A percentile compares a stretch with the other conserved stretches of the same genome.
phyloP scores from a whole-genome alignment of 2,888 invertebrate genomes.

The Lasioglossum marginatum region DNA sequence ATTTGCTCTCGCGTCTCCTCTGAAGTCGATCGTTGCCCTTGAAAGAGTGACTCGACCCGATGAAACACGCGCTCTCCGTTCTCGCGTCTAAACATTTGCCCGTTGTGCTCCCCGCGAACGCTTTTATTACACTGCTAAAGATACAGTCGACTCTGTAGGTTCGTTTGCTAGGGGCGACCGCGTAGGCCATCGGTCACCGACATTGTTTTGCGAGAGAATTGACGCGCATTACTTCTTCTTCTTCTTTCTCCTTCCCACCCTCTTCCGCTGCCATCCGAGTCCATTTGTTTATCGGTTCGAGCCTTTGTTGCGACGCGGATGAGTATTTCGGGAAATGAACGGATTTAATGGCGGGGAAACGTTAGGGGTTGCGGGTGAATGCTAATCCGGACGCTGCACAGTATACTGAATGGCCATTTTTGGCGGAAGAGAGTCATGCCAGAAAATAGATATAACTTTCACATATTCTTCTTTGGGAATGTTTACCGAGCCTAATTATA shows the following conservation, averaged over 20 bases:
- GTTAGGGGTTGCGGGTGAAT: neutral
- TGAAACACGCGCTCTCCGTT: neutral
- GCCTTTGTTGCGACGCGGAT: neutral
- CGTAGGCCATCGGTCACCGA: neutral
- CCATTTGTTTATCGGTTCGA: neutral
- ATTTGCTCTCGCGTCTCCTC: neutral
- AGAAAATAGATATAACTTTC: too few species aligned
- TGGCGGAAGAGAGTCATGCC: too few species aligned
- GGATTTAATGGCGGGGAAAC: neutral
- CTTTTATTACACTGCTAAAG: neutral
- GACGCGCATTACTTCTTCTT: neutral
- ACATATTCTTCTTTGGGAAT: too few species aligned
- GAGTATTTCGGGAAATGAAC: neutral
- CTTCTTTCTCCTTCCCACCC: neutral
- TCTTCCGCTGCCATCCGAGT: neutral
- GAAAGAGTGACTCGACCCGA: neutral
- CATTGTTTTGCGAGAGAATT: neutral
- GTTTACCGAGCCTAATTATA: too few species aligned
- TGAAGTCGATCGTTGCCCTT: conserved; percentile 31
- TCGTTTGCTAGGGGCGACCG: neutral
- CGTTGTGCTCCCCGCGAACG: neutral
- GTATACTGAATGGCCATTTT: too few species aligned
- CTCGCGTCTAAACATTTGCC: neutral
- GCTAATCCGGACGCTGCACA: neutral
- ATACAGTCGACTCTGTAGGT: neutral